Percentiles rank a stretch among this genome's conserved stretches.
These are phyloP conservation scores for Callionymus lyra DNA, from an alignment of 2,113 vertebrate species.

Conservation along the genomic window DNA sequence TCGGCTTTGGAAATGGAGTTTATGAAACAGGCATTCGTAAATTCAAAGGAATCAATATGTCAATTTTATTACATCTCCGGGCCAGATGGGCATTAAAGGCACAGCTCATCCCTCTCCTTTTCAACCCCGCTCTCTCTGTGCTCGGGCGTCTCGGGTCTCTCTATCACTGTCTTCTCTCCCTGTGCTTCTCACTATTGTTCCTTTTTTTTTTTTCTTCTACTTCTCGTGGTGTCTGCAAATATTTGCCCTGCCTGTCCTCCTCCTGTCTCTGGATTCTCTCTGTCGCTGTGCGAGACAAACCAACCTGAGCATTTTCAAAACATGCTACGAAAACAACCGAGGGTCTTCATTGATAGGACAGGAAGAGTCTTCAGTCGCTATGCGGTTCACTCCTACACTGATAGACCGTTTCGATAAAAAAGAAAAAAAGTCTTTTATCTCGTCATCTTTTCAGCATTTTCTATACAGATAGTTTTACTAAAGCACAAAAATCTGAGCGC, in stretches of 20 bases:
- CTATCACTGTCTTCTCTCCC: constrained; percentile 18
- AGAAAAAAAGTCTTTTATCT: no score
- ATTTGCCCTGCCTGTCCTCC: neutral
- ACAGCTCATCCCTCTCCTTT: constrained; percentile 67
- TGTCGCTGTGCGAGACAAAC: no score
- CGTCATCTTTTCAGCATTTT: no score
- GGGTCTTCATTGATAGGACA: no score
- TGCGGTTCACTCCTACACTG: no score
- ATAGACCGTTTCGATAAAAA: no score
- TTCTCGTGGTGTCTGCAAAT: constrained; percentile 1
- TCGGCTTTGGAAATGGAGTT: constrained; percentile 95
- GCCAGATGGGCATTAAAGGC: constrained; percentile 97
- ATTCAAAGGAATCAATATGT: constrained; percentile 99
- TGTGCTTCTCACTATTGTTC: neutral
- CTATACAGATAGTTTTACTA: no score
- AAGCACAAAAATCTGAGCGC: no score
- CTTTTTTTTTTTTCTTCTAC: neutral
- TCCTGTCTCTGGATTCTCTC: neutral
- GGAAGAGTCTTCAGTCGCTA: no score
- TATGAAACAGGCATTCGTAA: constrained; percentile 99
- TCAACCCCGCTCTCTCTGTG: constrained; percentile 18
- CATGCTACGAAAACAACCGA: no score
- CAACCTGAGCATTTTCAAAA: no score
- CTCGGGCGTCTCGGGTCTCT: constrained; percentile 30
- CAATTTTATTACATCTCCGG: constrained; percentile 99